These are phyloP conservation scores for Hemibagrus guttatus DNA, from an alignment of 2,797 vertebrate species.

Conservation along the genomic window DNA sequence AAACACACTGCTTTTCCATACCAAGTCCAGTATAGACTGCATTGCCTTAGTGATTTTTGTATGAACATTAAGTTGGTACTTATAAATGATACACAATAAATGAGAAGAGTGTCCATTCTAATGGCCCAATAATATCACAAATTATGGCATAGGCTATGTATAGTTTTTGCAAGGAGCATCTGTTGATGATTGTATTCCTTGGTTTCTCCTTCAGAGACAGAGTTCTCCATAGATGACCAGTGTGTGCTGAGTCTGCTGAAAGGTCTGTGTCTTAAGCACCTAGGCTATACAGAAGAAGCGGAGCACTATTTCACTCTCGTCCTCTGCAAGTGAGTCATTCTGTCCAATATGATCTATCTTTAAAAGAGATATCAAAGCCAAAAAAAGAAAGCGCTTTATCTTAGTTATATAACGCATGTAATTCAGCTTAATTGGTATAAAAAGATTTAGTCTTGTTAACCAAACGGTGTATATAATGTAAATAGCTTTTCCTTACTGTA, in stretches of 20 bases:
- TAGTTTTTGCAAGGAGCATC: neutral
- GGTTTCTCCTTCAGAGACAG: constrained; percentile 75
- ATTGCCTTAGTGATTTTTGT: neutral
- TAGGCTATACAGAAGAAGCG: constrained; percentile 86
- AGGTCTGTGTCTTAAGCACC: constrained; percentile 93
- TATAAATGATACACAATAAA: neutral
- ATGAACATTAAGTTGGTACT: neutral
- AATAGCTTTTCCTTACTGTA: neutral
- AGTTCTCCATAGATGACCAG: constrained; percentile 87
- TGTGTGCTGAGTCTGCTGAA: constrained; percentile 91
- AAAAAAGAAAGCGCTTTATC: neutral
- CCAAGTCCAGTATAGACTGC: neutral
- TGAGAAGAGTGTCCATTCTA: neutral
- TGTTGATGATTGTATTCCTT: constrained; percentile 28
- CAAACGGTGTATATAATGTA: neutral
- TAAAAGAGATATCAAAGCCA: neutral
- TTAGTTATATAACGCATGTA: neutral
- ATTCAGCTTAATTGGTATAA: neutral
- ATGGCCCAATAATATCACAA: neutral
- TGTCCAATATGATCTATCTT: neutral
- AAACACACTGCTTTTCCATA: neutral
- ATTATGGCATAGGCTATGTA: neutral
- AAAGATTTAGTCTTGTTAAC: neutral
- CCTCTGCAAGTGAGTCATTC: constrained; percentile 78
- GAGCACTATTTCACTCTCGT: constrained; percentile 93